Evolutionary conservation across 1,140 invertebrate species (phyloP), one percentile per base, ranked within the genome.

Genomic region (Venustaconcha ellipsiformis): DNA sequence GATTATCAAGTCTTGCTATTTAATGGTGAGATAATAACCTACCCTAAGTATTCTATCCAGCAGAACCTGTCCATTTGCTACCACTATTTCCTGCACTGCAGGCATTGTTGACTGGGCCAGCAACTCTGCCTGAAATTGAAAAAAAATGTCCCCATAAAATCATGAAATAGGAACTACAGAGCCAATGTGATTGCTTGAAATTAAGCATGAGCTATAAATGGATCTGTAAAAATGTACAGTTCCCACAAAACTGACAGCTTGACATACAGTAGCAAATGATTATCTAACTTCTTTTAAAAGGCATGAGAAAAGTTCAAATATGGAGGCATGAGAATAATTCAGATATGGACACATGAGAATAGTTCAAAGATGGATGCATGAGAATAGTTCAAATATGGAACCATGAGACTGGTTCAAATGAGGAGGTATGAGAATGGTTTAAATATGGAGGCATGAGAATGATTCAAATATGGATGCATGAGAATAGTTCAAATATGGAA

Each of bases 21-120:
- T 48, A 48, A 48, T 8, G 37, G 37, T 14, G 18, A 23, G 59
- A 14, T 8, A 62, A 23, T 48, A 8, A 81, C 77, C 73, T 78
- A 86, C 87, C 74, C 89, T 87, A 66, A 93, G 82, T 70, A 92
- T 86, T 80, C 91, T 89, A 70, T 90, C 87, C 8, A 93, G 89
- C 48, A 92, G 80, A 56, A 82, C 70, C 75, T 92, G 91, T 11
- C 92, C 92, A 78, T 91, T 88, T 55, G 82, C 89, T 70, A 91
- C 89, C 5, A 93, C 89, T 58, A 92, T 86, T 65, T 86, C 84
- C 60, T 89, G 83, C 74, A 93, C 89, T 18, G 82, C 85, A 57
- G 87, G 83, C 59, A 86, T 83, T 76, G 93, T 91, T 66, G 90
- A 83, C 80, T 91, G 91, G 59, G 89, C 87, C 15, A 83, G 87